Conservation (phyloP, 1,140 invertebrate species). For the Drosophila funebris region DNA sequence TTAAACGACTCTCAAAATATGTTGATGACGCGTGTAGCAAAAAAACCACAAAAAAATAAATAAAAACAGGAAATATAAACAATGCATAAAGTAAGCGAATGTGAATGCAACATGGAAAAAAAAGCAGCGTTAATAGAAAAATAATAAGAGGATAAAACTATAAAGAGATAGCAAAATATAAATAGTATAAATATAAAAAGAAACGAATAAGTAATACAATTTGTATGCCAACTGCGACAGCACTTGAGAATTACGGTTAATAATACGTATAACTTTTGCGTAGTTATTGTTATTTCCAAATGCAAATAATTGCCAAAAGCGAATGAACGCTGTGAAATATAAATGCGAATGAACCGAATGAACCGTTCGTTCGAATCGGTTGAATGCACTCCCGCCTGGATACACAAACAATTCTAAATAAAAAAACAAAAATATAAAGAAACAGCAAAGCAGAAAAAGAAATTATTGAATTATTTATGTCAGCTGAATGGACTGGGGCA, state of each 20-base stretch:
- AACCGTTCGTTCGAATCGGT: conserved; percentile 49
- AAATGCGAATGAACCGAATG: conserved; percentile 70
- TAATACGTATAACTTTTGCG: conserved; percentile 32
- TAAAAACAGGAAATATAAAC: conserved; percentile 76
- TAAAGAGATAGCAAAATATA: conserved; percentile 1
- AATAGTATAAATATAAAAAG: conserved; percentile 11
- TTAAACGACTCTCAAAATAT: conserved; percentile 49
- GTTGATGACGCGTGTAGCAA: conserved; percentile 36
- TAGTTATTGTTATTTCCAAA: conserved; percentile 57
- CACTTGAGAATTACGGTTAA: conserved; percentile 55
- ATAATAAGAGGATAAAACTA: not conserved
- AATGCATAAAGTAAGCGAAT: conserved; percentile 39
- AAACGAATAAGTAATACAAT: conserved; percentile 33
- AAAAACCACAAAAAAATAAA: conserved; percentile 23
- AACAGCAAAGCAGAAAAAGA: too few relatives aligned
- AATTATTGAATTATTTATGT: conserved; percentile 74
- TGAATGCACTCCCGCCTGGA: conserved; percentile 74
- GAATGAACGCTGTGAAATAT: conserved; percentile 40
- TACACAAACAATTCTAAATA: conserved; percentile 29
- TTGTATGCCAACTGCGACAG: conserved; percentile 47
- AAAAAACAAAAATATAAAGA: not conserved
- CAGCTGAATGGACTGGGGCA: too few relatives aligned
- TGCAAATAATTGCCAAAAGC: conserved; percentile 72
- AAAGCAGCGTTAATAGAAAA: conserved; percentile 5
- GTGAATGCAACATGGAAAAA: conserved; percentile 24